phyloP scores from a whole-genome alignment of 2,113 vertebrate species.

The Ptyas mucosa region DNA sequence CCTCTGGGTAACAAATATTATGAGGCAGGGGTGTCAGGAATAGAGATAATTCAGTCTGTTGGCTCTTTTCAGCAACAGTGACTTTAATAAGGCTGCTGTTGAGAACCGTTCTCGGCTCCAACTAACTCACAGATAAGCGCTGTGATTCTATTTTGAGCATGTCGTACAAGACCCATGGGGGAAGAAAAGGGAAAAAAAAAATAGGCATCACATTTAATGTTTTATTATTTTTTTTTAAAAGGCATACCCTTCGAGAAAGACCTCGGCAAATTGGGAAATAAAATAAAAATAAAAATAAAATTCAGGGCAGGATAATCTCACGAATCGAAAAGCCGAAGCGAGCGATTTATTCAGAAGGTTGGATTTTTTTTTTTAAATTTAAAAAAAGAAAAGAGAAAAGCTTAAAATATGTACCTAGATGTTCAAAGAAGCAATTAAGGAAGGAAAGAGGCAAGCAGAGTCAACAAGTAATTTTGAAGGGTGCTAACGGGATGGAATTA shows the following conservation, averaged over 20 bases:
- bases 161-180: not conserved
- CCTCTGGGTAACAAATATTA: not conserved
- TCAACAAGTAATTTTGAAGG: conserved; percentile 45
- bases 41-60: not conserved
- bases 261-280: conserved; percentile 17
- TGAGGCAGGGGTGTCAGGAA: not conserved
- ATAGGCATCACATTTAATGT: not conserved
- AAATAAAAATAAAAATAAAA: not conserved
- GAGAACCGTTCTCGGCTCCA: not conserved
- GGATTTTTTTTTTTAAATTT: not conserved
- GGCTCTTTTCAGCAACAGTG: not conserved
- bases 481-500: conserved; percentile 43
- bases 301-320: conserved; percentile 23
- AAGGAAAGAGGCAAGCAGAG: not conserved
- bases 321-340: conserved; percentile 37
- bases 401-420: conserved; percentile 22
- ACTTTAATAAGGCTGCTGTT: not conserved
- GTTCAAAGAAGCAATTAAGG: conserved; percentile 39
- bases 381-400: not conserved
- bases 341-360: conserved; percentile 26
- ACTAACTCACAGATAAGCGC: not conserved
- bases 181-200: too few species aligned
- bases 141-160: not conserved
- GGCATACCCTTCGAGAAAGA: conserved; percentile 12
- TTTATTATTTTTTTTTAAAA: not conserved